Evolutionary conservation across 2,888 invertebrate species (phyloP), one percentile per base, ranked within the genome.

Genomic region (Ichneumoninae sp.): DNA sequence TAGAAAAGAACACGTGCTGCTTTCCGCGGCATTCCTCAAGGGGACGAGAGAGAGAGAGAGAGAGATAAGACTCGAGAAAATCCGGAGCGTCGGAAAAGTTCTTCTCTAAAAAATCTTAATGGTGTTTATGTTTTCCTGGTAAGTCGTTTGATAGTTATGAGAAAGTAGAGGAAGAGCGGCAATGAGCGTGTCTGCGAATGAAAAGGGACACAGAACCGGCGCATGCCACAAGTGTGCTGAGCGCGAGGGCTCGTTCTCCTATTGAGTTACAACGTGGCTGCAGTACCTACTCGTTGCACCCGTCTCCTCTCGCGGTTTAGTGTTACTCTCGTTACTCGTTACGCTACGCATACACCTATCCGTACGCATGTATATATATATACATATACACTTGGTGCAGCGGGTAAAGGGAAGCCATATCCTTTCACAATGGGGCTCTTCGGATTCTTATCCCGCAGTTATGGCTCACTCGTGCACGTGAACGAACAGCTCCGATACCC

Each of bases 151-250:
- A 13, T 40, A 19, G 65, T 57, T 30, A 70, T 52, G 76, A 47
- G 62, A 80, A 77, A 44, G 19, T 26, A 60, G 8, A 22, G 57
- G 22, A n/a, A 65, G 19, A 44, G 40, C 44, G n/a, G 6, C 6
- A 13, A 16, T 8, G 74, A 62, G 62, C 8, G 33, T 22, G 62
- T 22, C 52, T 68, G 62, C 36, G 36, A 72, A 62, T 62, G 4
- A 74, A 75, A 72, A 82, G 72, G 54, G 77, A 66, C 70, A 82
- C 75, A 74, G 80, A 80, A 62, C 71, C 87, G 91, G 91, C 92
- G 91, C 92, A 92, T 93, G 92, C 93, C 92, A 90, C 91, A 91
- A 93, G 92, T 92, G 92, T 92, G 92, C 90, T 90, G 89, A 86
- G 83, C 89, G 86, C 88, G 88, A 86, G 76, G 80, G 79, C 62